Base-by-base conservation (phyloP, 2,113 vertebrate genomes). In the Zapornia atra region DNA sequence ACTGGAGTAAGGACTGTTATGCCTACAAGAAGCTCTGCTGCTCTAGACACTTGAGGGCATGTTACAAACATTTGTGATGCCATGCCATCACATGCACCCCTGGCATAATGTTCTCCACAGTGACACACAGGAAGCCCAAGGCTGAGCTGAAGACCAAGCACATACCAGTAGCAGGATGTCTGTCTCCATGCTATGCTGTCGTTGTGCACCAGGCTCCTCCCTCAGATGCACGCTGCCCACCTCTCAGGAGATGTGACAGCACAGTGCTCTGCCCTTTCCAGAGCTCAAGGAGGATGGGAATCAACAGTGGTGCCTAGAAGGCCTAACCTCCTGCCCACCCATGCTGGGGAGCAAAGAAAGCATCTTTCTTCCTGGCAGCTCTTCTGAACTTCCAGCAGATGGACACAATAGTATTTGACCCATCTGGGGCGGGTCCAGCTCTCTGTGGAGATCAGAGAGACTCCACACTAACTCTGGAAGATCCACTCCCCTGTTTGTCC, bases 61-160 rank as follows among this genome's bases (percentile, higher is more conserved):
- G 29, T 36, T 24, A 53, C 56, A 84, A 59, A 29, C 15, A 42
- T 25, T 36, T 16, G 4, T 19, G 31, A 78, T 31, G 25, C 12
- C 0, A 1, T 17, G 50, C 31, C 25, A 13, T 8, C 1, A 1
- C 38, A 44, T 7, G 15, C 15, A 31, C 19, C 11, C 4, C 1
- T 3, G 24, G 16, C 26, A 60, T 53, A 6, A 38, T n/a, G 16
- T 44, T 24, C 42, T 76, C 38, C 26, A n/a, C 11, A 18, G 3
- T 4, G 18, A 53, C 24, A 29, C 48, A n/a, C 25, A 70, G 56
- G 36, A 68, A 75, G 69, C 44, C 31, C 38, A 76, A 36, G 38
- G 44, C 57, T 75, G 63, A 76, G 44, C 16, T 84, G 44, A n/a
- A 60, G 29, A 64, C 51, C 50, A 65, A 61, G 29, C 15, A 29